Base-by-base conservation (phyloP, 1,140 invertebrate genomes). In the Bombus soroeensis region DNA sequence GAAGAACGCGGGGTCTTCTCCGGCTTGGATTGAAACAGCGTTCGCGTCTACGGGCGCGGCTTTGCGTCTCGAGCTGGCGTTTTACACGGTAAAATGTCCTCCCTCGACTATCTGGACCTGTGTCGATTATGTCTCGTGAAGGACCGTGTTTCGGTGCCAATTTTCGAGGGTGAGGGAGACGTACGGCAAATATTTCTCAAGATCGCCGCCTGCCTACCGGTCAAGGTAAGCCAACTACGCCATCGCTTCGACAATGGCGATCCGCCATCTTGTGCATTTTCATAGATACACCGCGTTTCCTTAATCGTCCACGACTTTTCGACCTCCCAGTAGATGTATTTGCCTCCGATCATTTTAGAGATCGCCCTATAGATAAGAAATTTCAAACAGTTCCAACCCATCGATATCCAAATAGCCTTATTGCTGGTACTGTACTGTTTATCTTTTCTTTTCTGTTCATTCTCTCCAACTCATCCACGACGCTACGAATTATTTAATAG, bases 121-220 rank as follows among this genome's bases (percentile, higher is more conserved):
- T 96, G 96, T 93, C 94, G 96, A 92, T 93, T 96, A 92, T 96
- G 96, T 94, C 96, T 96, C 92, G 95, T 96, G 83, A 96, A 96
- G 92, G 96, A 96, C 73, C 94, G 95, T 89, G 96, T 96, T 39
- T 95, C 95, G 85, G 93, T 96, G 85, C 95, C 96, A 75, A 96
- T 96, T 90, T 96, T 96, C 88, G 96, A 95, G 53, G 96, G 95
- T 84, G 95, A 96, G 82, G 95, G 95, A 66, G 95, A 96, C 89
- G 95, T 95, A 68, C 93, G 95, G 88, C 95, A 96, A 89, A 96
- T 96, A 87, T 96, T 95, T 88, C 93, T 96, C 82, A 96, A 96
- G 94, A 96, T 96, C 87, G 94, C 95, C 89, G 95, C 96, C 79
- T 96, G 96, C 92, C 95, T 96, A 91, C 96, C 96, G 94, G 96